Evolutionary conservation across 1,140 invertebrate species (phyloP).

Genomic region (Episyrphus balteatus): DNA sequence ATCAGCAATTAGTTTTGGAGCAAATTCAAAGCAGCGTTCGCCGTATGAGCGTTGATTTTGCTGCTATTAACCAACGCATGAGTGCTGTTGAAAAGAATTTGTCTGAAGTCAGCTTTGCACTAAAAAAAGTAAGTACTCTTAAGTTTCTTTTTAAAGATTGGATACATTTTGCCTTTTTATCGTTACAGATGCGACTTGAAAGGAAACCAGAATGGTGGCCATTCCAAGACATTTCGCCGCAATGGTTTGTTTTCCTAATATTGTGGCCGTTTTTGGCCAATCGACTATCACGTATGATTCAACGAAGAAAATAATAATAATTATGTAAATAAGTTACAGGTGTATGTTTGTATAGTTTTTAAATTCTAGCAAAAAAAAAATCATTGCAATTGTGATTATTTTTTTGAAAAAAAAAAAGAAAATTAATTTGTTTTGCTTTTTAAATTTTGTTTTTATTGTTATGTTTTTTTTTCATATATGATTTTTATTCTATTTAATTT

Average conservation of each 20-base stretch:
- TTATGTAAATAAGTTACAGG: background rate
- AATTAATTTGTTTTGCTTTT: too few species aligned
- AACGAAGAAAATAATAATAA: background rate
- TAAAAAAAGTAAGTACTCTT: slow-evolving; percentile 1
- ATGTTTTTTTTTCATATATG: too few species aligned
- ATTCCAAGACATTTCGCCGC: slow-evolving; percentile 41
- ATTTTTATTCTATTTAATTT: too few species aligned
- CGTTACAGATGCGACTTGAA: background rate
- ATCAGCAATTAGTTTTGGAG: slow-evolving; percentile 12
- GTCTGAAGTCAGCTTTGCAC: slow-evolving; percentile 12
- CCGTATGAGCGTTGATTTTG: slow-evolving; percentile 37
- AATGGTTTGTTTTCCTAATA: slow-evolving; percentile 43
- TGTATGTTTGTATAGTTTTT: too few species aligned
- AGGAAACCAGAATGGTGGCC: slow-evolving; percentile 42
- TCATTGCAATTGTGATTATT: too few species aligned
- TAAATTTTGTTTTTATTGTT: too few species aligned
- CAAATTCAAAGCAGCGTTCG: slow-evolving; percentile 38
- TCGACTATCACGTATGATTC: slow-evolving; percentile 13
- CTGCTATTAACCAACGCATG: slow-evolving; percentile 35
- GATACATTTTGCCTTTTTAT: background rate
- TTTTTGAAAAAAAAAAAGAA: too few species aligned
- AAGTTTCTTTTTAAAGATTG: slow-evolving; percentile 1
- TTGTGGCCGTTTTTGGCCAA: slow-evolving; percentile 47
- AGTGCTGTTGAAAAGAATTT: slow-evolving; percentile 31
- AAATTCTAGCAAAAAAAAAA: too few species aligned